Evolutionary conservation across 2,888 invertebrate species (phyloP).

Genomic region (Euphydryas editha): DNA sequence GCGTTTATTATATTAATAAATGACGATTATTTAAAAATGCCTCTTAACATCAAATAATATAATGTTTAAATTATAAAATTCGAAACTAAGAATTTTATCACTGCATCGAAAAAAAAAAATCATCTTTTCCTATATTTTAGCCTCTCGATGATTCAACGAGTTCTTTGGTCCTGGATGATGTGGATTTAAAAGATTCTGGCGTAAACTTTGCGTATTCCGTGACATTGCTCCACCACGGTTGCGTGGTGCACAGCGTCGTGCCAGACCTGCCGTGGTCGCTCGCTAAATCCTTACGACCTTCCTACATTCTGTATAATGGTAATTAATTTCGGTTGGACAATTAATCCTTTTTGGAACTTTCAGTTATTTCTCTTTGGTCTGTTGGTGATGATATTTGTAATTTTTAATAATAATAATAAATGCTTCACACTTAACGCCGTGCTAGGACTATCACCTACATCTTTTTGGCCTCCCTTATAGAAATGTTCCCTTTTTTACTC

Average conservation of each 20-base stretch:
- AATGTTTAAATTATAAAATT: too few species aligned
- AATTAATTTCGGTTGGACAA: constrained; percentile 33
- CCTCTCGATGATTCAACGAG: constrained; percentile 84
- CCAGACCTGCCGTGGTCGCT: constrained; percentile 91
- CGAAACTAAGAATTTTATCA: too few species aligned
- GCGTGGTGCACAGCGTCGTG: constrained; percentile 91
- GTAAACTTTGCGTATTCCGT: constrained; percentile 94
- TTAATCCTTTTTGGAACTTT: not conserved
- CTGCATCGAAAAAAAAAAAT: not conserved
- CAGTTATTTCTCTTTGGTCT: too few species aligned
- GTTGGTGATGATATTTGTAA: too few species aligned
- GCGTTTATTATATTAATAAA: too few species aligned
- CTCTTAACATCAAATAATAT: too few species aligned
- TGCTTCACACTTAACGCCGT: too few species aligned
- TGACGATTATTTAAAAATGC: too few species aligned
- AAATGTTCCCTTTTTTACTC: too few species aligned
- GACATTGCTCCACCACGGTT: constrained; percentile 91
- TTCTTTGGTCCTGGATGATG: constrained; percentile 79
- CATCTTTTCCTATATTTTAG: constrained; percentile 53
- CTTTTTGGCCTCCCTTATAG: too few species aligned
- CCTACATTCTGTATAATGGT: constrained; percentile 89
- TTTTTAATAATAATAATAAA: too few species aligned
- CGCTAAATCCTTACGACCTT: constrained; percentile 89
- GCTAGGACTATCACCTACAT: too few species aligned
- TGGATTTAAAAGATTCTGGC: constrained; percentile 84